phyloP scores from a whole-genome alignment of 2,113 vertebrate species.

The Notechis scutatus region DNA sequence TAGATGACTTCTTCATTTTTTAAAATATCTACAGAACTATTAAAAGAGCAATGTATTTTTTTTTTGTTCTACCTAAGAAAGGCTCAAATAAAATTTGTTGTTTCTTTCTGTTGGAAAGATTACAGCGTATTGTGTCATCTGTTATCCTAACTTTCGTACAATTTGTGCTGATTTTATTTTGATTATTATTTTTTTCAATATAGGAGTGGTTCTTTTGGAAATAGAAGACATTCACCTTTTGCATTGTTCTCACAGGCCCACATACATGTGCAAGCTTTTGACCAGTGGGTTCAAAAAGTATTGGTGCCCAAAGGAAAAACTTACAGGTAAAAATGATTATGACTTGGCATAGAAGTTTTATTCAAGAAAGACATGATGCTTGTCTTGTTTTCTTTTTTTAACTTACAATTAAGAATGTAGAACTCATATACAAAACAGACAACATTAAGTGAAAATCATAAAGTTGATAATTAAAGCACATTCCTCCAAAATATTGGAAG shows the following conservation, averaged over 20 bases:
- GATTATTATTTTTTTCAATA: not conserved
- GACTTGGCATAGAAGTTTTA: not conserved
- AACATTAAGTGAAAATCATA: too few relatives aligned
- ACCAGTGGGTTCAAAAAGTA: not conserved
- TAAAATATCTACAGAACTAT: constrained; percentile 4
- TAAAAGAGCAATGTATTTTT: not conserved
- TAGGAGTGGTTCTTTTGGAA: not conserved
- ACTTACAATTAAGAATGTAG: not conserved
- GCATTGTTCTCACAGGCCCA: not conserved
- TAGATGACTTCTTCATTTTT: constrained; percentile 51
- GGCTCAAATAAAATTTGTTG: not conserved
- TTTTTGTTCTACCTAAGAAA: not conserved
- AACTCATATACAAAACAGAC: not conserved
- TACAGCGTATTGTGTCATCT: not conserved
- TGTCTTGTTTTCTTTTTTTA: too few relatives aligned
- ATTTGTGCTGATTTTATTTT: not conserved
- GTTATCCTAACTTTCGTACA: not conserved
- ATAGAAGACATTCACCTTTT: not conserved
- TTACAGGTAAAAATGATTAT: not conserved
- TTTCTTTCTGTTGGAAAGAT: constrained; percentile 9
- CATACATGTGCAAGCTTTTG: not conserved
- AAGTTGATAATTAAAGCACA: not conserved
- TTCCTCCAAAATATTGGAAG: not conserved
- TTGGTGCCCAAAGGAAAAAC: not conserved
- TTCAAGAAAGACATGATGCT: not conserved